phyloP scores from a whole-genome alignment of 2,113 vertebrate species.

The Xiphophorus hellerii region DNA sequence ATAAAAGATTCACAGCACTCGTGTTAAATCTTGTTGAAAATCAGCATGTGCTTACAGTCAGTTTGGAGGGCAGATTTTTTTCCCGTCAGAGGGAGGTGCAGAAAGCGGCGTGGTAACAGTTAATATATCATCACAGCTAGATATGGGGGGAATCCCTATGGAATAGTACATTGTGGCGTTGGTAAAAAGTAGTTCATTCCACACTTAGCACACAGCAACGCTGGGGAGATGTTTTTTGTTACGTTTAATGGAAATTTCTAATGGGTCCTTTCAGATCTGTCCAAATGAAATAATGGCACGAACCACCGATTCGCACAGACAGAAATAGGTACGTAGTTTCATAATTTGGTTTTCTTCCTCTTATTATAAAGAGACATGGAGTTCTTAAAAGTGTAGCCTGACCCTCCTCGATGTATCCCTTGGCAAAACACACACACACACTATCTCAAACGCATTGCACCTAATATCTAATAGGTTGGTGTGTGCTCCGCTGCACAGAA shows the following conservation, averaged over 20 bases:
- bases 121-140: slow-evolving; percentile 73
- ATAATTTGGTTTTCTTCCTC: slow-evolving; percentile 55
- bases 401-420: slow-evolving; percentile 39
- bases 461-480: slow-evolving; percentile 51
- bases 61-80: slow-evolving; percentile 50
- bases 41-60: slow-evolving; percentile 48
- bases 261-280: slow-evolving; percentile 76
- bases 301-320: slow-evolving; percentile 60
- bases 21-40: slow-evolving; percentile 49
- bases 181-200: slow-evolving; percentile 81
- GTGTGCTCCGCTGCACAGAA: slow-evolving; percentile 66
- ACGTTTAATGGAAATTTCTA: slow-evolving; percentile 78
- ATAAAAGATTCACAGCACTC: slow-evolving; percentile 56
- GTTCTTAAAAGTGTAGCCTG: slow-evolving; percentile 42
- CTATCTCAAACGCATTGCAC: slow-evolving; percentile 23
- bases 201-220: slow-evolving; percentile 75
- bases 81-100: slow-evolving; percentile 56
- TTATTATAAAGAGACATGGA: slow-evolving; percentile 52
- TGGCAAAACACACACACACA: slow-evolving; percentile 30
- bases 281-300: slow-evolving; percentile 73
- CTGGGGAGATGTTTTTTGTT: slow-evolving; percentile 77
- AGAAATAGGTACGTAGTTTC: slow-evolving; percentile 73
- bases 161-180: slow-evolving; percentile 72
- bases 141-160: slow-evolving; percentile 67
- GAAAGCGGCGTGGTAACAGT: slow-evolving; percentile 69